Base-by-base conservation (phyloP, 2,888 invertebrate species). In the Vesta saturnalis region DNA sequence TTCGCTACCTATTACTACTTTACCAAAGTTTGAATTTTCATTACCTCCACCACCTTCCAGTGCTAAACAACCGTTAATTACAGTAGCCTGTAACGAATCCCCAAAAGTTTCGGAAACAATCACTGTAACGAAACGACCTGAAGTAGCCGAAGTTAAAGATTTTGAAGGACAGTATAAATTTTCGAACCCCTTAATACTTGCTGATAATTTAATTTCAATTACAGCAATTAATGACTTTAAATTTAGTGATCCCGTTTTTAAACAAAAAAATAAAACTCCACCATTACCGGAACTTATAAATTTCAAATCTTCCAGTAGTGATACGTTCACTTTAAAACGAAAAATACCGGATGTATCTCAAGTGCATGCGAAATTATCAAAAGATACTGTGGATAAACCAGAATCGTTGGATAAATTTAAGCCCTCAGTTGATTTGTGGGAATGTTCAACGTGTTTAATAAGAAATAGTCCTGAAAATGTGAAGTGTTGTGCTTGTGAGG, bases 361-460 rank as follows among this genome's bases (percentile, higher is more conserved):
- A 80, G 80, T 14, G 15, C 46, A 56, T 4, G 12, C 57, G 5
- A 47, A 60, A 18, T 35, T 64, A 18, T 10, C 56, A 2, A 79
- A 80, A 12, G 80, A 78, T 3, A 67, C 47, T 22, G 56, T 67
- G 10, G 66, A 14, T 52, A 58, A 43, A 22, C 15, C 56, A 16
- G 60, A 43, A 61, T 73, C 75, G 58, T 72, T 72, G 43, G 80
- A 82, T 60, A 80, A 82, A 74, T 89, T 89, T 73, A 90, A 89
- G 76, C 85, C 86, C 5, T 80, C 85, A 0, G 77, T 82, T 18
- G 87, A 86, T 56, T 86, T 87, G 16, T 92, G 92, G 92, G 89
- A 90, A 74, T 93, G 93, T 80, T 82, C 85, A 0, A 84, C 83
- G 16, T 92, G 92, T 78, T 85, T 89, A 82, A 83, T 91, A 12